Conservation (phyloP, 2,888 invertebrate species). For the Mythimna ferrago region DNA sequence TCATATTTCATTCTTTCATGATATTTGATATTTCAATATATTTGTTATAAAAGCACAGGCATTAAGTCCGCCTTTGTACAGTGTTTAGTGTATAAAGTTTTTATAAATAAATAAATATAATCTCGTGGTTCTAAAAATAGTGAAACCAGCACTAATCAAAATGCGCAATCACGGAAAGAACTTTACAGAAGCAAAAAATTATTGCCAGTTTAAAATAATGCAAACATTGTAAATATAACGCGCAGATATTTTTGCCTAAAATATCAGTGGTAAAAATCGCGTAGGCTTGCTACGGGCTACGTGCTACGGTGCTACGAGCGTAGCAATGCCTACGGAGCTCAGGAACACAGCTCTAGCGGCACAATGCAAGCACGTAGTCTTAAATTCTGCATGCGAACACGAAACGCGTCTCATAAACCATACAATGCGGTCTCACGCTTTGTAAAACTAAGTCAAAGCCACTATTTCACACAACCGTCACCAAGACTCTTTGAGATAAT, state of each 20-base stretch:
- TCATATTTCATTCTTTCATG: background rate
- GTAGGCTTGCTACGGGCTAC: conserved; percentile 24
- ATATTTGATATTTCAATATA: background rate
- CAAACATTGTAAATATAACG: conserved; percentile 4
- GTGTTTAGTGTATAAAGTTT: too few species aligned
- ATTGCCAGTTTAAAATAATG: background rate
- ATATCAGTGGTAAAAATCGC: background rate
- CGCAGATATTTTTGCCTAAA: conserved; percentile 5
- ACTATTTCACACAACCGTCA: conserved; percentile 52
- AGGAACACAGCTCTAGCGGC: background rate
- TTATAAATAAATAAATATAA: background rate
- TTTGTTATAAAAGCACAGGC: background rate
- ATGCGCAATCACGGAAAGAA: too few species aligned
- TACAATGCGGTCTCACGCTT: conserved; percentile 11
- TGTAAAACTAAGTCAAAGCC: conserved; percentile 46
- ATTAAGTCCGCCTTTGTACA: too few species aligned
- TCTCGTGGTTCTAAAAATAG: background rate
- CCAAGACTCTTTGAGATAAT: conserved; percentile 47
- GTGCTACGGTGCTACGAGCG: conserved; percentile 52
- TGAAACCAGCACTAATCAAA: too few species aligned
- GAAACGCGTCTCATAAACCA: conserved; percentile 20
- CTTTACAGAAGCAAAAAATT: background rate
- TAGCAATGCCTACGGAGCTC: conserved; percentile 13
- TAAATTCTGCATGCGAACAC: conserved; percentile 12
- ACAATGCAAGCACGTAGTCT: conserved; percentile 19